Evolutionary conservation across 2,888 invertebrate genomes (phyloP), one percentile per base, ranked within the genome.

Genomic region (Tetheella fluctuosa): DNA sequence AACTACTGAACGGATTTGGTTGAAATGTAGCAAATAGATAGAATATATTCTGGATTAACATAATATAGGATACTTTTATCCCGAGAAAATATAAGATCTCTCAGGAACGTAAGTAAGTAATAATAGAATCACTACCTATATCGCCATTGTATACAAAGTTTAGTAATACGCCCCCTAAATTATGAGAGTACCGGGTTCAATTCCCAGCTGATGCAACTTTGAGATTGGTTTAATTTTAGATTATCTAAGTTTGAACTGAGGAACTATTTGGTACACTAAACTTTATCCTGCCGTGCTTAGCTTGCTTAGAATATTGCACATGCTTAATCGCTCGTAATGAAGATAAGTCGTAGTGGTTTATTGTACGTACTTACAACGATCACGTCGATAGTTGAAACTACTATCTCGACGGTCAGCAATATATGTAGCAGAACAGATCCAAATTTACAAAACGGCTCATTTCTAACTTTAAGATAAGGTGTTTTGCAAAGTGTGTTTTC

Each of bases 201-300:
- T 73, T 79, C 73, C 68, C 76, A 62, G 63, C 64, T 67, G 77
- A 74, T 70, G 69, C 66, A 71, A 80, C 71, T 77, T 79, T 56
- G 63, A 71, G 68, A 77, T 80, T 71, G 74, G 71, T 75, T 79
- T 80, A 75, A 78, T 73, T 76, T 70, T 70, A 69, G 69, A 79
- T 80, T 74, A 77, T 77, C 69, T 64, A 68, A 79, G 70, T 76
- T 76, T 59, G 59, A 69, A 68, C 59, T 63, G 67, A 67, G 72
- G 59, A 65, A 68, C 69, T 71, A 65, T 59, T 60, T 42, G 39
- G 57, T 15, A 57, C 15, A 57, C 42, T 58, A 37, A 54, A 55
- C 37, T 55, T 37, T 23, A 55, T 23, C 48, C 63, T 37, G 70
- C 68, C 69, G 66, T 69, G 64, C 67, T 73, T 71, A 57, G 71